Conservation (phyloP, 2,888 invertebrate genomes). For the Cyclophora albipunctata region DNA sequence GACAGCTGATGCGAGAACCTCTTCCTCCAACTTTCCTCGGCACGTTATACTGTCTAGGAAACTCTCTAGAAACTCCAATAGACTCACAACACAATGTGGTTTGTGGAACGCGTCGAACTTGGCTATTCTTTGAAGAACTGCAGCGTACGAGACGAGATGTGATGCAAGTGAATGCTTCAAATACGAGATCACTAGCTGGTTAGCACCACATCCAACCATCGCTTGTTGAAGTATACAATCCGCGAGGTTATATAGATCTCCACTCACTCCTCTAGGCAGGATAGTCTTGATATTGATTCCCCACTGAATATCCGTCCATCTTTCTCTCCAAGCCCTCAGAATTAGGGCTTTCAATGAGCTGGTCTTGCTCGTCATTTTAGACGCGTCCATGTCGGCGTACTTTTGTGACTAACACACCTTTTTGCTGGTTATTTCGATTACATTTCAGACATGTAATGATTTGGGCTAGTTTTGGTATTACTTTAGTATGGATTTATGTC, state of each 20-base stretch:
- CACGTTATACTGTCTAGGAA: conserved; percentile 78
- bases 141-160: conserved; percentile 92
- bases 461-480: too few relatives aligned
- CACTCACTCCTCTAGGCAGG: conserved; percentile 90
- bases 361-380: conserved; percentile 88
- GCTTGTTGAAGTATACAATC: conserved; percentile 96
- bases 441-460: too few relatives aligned
- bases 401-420: not conserved
- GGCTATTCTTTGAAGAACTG: conserved; percentile 90
- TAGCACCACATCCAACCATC: conserved; percentile 93
- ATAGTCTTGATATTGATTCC: conserved; percentile 96
- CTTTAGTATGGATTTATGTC: too few relatives aligned
- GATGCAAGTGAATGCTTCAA: conserved; percentile 93
- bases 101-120: conserved; percentile 92
- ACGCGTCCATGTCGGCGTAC: conserved; percentile 76
- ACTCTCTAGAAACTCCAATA: conserved; percentile 89
- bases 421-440: too few relatives aligned
- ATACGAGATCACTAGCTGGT: conserved; percentile 92
- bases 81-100: conserved; percentile 89
- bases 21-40: conserved; percentile 91
- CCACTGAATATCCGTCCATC: conserved; percentile 97
- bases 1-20: conserved; percentile 87
- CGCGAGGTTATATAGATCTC: conserved; percentile 94
- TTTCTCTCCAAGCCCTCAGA: conserved; percentile 93
- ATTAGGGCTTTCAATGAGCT: conserved; percentile 86